phyloP scores from a whole-genome alignment of 2,113 vertebrate species.

The Vidua macroura region DNA sequence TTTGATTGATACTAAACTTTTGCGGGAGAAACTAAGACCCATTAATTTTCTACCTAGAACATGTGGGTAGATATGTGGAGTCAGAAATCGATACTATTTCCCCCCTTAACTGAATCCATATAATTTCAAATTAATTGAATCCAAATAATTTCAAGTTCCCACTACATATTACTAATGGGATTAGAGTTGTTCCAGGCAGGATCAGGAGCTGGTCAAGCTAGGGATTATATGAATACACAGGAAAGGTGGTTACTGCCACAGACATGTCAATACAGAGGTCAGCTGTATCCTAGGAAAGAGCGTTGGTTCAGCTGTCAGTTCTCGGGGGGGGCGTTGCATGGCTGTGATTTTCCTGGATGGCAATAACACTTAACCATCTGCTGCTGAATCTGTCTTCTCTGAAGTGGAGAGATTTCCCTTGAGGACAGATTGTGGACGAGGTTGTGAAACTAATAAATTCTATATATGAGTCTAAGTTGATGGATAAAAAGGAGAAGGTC shows the following conservation, averaged over 20 bases:
- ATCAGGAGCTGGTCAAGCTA: not conserved
- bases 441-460: not conserved
- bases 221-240: not conserved
- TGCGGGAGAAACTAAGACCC: not conserved
- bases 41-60: not conserved
- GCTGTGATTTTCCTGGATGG: not conserved
- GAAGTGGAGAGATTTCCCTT: not conserved
- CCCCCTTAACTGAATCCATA: not conserved
- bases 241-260: not conserved
- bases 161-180: not conserved
- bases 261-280: not conserved
- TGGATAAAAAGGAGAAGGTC: not conserved
- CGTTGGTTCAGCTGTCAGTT: not conserved
- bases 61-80: not conserved
- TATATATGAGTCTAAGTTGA: not conserved
- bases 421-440: not conserved
- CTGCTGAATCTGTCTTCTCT: not conserved
- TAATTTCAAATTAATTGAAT: not conserved
- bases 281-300: not conserved
- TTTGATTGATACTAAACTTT: not conserved
- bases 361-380: not conserved
- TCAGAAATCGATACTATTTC: not conserved
- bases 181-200: not conserved
- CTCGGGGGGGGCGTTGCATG: accelerated
- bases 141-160: not conserved